A percentile compares a stretch with the other conserved stretches of the same genome.
phyloP scores from a whole-genome alignment of 2,888 invertebrate genomes.

The Pseudococcus viburni region DNA sequence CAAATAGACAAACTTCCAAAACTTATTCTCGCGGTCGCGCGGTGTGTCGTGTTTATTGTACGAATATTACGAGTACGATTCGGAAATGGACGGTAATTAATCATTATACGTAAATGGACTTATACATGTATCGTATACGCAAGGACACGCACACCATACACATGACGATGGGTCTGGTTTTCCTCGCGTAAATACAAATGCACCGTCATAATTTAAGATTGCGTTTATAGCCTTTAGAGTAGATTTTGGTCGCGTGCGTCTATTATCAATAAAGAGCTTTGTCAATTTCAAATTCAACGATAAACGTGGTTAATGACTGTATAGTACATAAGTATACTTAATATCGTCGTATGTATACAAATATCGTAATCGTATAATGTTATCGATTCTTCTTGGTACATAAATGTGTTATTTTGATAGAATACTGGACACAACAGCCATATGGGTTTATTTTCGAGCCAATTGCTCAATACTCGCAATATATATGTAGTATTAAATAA shows the following conservation, averaged over 20 bases:
- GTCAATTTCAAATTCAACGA: conserved; percentile 15
- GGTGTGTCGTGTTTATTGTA: background rate
- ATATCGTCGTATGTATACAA: background rate
- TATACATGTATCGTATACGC: background rate
- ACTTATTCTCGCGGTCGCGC: background rate
- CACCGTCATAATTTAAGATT: background rate
- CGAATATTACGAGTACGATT: conserved; percentile 3
- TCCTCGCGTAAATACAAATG: conserved; percentile 20
- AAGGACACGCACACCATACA: conserved; percentile 1
- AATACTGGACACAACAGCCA: no score
- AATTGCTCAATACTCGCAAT: no score
- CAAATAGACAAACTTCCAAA: background rate
- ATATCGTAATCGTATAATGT: background rate
- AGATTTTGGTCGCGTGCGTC: conserved; percentile 21
- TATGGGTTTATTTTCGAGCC: no score
- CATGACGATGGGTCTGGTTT: background rate
- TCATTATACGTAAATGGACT: background rate
- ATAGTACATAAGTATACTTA: background rate
- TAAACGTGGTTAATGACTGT: background rate
- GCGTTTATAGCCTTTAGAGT: background rate
- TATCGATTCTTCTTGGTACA: background rate
- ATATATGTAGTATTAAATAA: no score
- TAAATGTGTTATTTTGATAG: background rate
- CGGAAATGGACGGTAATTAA: conserved; percentile 25
- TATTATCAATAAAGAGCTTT: conserved; percentile 6